Evolutionary conservation across 2,797 vertebrate genomes (phyloP), one percentile per base, ranked within the genome.

Genomic region (Zalophus californianus): DNA sequence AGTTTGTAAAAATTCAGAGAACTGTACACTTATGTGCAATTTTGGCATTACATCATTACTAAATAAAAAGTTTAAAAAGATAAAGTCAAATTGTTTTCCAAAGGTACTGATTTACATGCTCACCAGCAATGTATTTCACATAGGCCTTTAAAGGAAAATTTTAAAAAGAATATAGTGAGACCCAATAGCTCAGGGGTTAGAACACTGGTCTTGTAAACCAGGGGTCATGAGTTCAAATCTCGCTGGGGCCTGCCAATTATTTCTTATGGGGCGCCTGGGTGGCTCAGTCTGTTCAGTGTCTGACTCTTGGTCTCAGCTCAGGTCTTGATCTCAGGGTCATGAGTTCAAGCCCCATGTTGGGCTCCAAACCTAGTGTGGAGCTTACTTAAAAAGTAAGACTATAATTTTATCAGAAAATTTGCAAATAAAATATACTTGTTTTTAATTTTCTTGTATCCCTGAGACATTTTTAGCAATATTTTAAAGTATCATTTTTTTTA

Each of bases 1-100:
- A 85, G 10, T 60, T 82, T 94, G 62, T 84, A 27, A 83, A 95
- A 92, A 86, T 87, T 82, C 58, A 73, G 32, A 86, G 18, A 56
- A 7, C 5, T 89, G 2, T 38, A 44, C 8, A 70, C n/a, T 70
- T 94, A 21, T 8, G 25, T 94, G 35, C 21, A 83, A 73, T 56
- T 68, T 84, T 84, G 12, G 4, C 15, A 83, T 86, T 79, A 73
- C 0, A 32, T 78, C 90, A 75, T 94, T 66, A 66, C 32, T 75
- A 84, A 78, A 62, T 27, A 62, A 14, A 44, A 68, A 35, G 14
- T 84, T 88, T 56, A 38, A 77, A 88, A 91, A 64, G 2, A 48
- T 85, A 32, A 72, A 56, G 25, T 50, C 16, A n/a, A 79, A 52
- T 58, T 52, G 0, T 54, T 90, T 89, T 32, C 16, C 14, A 75